Evolutionary conservation across 2,888 invertebrate genomes (phyloP), one percentile per base, ranked within the genome.

Genomic region (Athalia cordata): DNA sequence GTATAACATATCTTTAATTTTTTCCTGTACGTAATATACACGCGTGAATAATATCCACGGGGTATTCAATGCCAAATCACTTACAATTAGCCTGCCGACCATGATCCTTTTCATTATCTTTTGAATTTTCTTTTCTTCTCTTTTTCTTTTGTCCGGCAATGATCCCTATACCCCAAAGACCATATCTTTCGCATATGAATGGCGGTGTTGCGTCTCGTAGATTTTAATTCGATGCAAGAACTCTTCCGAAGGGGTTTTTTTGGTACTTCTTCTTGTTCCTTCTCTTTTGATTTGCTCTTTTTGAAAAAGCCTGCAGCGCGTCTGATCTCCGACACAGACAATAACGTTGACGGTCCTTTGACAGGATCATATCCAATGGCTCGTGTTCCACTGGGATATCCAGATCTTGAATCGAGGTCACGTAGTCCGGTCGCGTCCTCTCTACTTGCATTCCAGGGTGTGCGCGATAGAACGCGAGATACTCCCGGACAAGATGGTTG

Each of bases 401-500:
- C 75, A 75, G 75, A 78, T 80, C 77, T 61, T 78, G 77, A 78
- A 79, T 70, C 78, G 77, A 77, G 70, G 80, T 81, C 82, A 83
- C 82, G 82, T 83, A 80, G 47, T 62, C 59, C 47, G 47, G 15
- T 57, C 59, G 55, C n/a, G 47, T 72, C 59, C 72, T 72, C 57
- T 72, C 72, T 59, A 72, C 72, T 47, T 72, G 78, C 83, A 81
- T 81, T 80, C 82, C 82, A 45, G 61, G 67, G 81, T 82, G 81
- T 79, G 77, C 81, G 77, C 83, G 84, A 84, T 84, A 79, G 81
- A 82, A 79, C 74, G 78, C 79, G 80, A 64, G 81, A 83, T 82
- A 82, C 68, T 74, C 75, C 49, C 61, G 11, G 6, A 43, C 8
- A 43, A 65, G 59, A 45, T 59, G 57, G 72, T 72, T 62, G 70